Evolutionary conservation across 2,113 vertebrate genomes (phyloP).

Genomic region (Tylochromis polylepis): DNA sequence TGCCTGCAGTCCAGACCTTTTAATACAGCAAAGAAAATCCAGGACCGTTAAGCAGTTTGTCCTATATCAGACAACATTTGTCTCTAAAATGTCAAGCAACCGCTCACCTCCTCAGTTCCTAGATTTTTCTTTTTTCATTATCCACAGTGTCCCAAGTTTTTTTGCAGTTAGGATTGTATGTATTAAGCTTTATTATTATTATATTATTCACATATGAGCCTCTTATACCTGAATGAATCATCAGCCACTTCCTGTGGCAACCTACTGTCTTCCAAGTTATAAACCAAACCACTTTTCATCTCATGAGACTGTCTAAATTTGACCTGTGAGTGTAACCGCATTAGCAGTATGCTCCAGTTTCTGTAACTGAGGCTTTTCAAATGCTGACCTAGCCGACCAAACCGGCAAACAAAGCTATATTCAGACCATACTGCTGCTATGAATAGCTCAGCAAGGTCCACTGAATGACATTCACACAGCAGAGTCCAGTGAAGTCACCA

Average conservation of each 20-base stretch:
- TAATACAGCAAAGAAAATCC: neutral
- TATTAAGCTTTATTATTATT: neutral
- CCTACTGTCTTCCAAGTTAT: neutral
- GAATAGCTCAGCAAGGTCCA: conserved; percentile 55
- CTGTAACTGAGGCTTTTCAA: conserved; percentile 40
- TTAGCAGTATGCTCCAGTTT: conserved; percentile 26
- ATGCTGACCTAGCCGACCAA: conserved; percentile 47
- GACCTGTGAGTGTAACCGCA: conserved; percentile 26
- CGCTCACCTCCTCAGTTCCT: neutral
- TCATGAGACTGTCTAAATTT: conserved; percentile 30
- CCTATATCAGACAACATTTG: neutral
- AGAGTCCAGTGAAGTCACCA: conserved; percentile 3
- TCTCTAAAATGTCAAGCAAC: neutral
- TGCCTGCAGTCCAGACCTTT: neutral
- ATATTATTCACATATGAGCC: neutral
- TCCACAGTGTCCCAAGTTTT: neutral
- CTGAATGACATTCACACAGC: conserved; percentile 30
- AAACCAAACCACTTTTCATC: conserved; percentile 24
- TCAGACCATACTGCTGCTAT: conserved; percentile 53
- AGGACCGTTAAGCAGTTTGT: neutral
- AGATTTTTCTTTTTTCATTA: neutral
- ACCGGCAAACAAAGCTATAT: conserved; percentile 47
- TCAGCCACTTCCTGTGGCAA: neutral
- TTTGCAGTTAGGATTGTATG: neutral
- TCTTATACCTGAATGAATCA: neutral